Evolutionary conservation across 2,888 invertebrate genomes (phyloP).

Genomic region (Suillia variegata): DNA sequence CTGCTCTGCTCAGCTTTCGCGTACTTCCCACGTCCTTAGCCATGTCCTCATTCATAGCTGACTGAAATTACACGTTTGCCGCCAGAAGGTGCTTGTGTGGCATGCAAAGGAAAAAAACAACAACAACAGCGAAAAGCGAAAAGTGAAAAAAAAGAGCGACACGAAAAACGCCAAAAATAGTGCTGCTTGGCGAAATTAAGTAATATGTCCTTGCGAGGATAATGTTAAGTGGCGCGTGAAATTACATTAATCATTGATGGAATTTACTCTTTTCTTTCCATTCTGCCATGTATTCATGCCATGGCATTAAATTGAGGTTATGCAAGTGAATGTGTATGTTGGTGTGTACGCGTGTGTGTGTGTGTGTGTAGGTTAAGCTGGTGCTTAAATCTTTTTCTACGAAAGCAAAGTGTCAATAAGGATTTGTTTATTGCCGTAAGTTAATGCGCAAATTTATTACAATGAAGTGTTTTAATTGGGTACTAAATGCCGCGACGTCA

Average conservation of each 20-base stretch:
- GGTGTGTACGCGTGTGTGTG: not conserved
- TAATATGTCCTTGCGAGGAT: conserved; percentile 58
- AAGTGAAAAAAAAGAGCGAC: too few species aligned
- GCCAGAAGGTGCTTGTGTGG: too few species aligned
- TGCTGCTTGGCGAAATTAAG: conserved; percentile 57
- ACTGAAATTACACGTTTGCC: conserved; percentile 45
- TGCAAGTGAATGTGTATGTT: conserved; percentile 3
- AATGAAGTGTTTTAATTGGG: conserved; percentile 22
- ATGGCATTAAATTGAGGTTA: too few species aligned
- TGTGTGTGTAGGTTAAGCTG: conserved; percentile 1
- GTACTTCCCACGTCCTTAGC: too few species aligned
- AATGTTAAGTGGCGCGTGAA: conserved; percentile 59
- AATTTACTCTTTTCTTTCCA: conserved; percentile 41
- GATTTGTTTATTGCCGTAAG: conserved; percentile 14
- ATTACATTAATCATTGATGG: conserved; percentile 59
- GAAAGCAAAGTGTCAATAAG: conserved; percentile 24
- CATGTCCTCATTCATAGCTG: not conserved
- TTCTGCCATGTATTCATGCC: not conserved
- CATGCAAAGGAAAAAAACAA: too few species aligned
- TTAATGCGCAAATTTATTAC: conserved; percentile 15
- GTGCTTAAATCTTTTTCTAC: conserved; percentile 15
- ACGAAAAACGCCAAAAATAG: conserved; percentile 48
- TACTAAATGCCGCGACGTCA: conserved; percentile 15
- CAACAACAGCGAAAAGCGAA: conserved; percentile 1
- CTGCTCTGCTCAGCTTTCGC: not conserved